These are phyloP conservation scores for Nipponia nippon DNA, from an alignment of 2,113 vertebrate genomes.

Conservation along the genomic window DNA sequence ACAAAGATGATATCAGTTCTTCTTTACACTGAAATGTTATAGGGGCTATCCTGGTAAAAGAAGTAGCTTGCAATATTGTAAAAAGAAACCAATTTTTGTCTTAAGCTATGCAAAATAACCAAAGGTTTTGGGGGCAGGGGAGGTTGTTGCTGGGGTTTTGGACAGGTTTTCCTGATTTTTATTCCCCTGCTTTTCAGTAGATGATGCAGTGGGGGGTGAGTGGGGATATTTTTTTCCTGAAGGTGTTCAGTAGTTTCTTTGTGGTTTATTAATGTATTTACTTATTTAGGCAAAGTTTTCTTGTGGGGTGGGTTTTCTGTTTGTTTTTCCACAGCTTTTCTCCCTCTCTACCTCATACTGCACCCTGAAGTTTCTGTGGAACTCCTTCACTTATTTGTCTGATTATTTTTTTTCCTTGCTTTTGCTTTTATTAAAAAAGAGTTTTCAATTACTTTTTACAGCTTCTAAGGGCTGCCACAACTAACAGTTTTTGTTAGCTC, in stretches of 20 bases:
- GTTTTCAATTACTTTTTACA: not conserved
- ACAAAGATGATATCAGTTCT: not conserved
- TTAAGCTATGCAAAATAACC: not conserved
- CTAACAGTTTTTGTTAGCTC: not conserved
- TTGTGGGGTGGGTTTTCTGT: not conserved
- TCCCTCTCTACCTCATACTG: accelerated
- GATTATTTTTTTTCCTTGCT: accelerated
- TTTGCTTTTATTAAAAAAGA: not conserved
- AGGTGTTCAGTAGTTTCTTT: not conserved
- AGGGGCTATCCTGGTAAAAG: not conserved
- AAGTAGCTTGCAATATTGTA: not conserved
- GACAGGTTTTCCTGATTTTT: not conserved
- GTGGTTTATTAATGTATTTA: not conserved
- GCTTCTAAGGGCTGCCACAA: not conserved
- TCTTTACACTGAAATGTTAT: not conserved
- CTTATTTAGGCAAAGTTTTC: not conserved
- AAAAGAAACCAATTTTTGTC: not conserved
- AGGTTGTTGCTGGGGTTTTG: not conserved
- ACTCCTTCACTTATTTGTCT: not conserved
- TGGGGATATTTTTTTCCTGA: not conserved
- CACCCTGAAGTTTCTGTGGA: not conserved
- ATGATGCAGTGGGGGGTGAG: too few species aligned
- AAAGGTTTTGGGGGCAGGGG: not conserved
- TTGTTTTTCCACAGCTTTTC: not conserved
- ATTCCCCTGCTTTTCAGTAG: not conserved